A percentile compares a stretch with the other conserved stretches of the same genome.
These are phyloP conservation scores for Oreochromis grahami DNA, from an alignment of 2,797 vertebrate genomes.

Conservation along the genomic window DNA sequence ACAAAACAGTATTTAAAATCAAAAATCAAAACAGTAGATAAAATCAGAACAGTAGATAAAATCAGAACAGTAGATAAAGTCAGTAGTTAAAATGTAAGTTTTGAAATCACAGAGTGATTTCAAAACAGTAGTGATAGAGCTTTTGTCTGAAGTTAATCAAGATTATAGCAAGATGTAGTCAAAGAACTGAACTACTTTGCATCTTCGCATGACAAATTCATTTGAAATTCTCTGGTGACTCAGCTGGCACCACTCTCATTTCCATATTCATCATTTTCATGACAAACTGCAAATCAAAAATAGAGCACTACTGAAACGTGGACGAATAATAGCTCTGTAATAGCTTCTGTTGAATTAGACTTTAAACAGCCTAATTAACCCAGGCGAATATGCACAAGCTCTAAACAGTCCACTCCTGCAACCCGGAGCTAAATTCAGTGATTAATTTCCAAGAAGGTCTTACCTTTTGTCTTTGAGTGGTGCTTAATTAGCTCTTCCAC, in stretches of 20 bases:
- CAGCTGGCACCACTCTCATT: not conserved
- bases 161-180: not conserved
- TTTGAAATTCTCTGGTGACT: not conserved
- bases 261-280: not conserved
- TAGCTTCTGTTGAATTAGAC: not conserved
- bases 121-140: not conserved
- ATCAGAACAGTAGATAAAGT: too few relatives aligned
- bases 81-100: too few relatives aligned
- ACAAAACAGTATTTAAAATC: too few relatives aligned
- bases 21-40: too few relatives aligned
- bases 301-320: not conserved
- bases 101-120: too few relatives aligned
- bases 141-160: not conserved
- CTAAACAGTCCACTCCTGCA: not conserved
- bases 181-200: not conserved
- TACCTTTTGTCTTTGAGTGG: constrained; percentile 26
- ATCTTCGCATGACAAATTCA: not conserved
- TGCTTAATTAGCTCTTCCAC: constrained; percentile 3
- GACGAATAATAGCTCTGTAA: not conserved
- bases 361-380: not conserved
- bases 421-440: not conserved
- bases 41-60: too few relatives aligned
- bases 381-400: not conserved
- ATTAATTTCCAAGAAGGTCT: not conserved
- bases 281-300: not conserved